Conservation (phyloP, 2,113 vertebrate genomes). For the Peromyscus californicus region DNA sequence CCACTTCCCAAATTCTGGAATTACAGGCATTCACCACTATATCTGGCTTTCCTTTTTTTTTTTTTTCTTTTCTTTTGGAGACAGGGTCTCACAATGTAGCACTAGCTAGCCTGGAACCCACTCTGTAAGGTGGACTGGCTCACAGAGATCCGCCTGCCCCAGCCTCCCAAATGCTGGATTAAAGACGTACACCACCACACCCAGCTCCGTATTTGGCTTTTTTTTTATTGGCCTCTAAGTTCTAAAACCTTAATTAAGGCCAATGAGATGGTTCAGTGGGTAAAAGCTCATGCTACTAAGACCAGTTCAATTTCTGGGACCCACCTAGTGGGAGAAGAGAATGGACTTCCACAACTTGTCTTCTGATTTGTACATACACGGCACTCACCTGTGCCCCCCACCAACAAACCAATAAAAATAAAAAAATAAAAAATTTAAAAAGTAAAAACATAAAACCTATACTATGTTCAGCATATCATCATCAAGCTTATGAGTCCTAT, state of each 20-base stretch:
- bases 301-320: neutral
- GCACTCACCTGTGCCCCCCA: neutral
- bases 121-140: neutral
- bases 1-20: neutral
- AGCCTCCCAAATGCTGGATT: neutral
- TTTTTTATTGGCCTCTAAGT: conserved; percentile 18
- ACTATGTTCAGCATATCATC: neutral
- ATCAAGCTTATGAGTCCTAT: neutral
- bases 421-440: neutral
- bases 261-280: neutral
- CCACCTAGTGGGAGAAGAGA: neutral
- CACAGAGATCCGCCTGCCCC: neutral
- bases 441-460: neutral
- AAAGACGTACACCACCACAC: too few species aligned
- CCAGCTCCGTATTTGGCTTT: neutral
- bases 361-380: neutral
- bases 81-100: too few species aligned
- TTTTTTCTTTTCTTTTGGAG: neutral
- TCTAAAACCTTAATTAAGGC: conserved; percentile 60
- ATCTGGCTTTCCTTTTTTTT: neutral
- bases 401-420: neutral
- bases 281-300: neutral
- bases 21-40: neutral
- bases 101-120: neutral
- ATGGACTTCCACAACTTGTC: neutral